Conservation (phyloP, 2,113 vertebrate species). For the Cnemophilus loriae region DNA sequence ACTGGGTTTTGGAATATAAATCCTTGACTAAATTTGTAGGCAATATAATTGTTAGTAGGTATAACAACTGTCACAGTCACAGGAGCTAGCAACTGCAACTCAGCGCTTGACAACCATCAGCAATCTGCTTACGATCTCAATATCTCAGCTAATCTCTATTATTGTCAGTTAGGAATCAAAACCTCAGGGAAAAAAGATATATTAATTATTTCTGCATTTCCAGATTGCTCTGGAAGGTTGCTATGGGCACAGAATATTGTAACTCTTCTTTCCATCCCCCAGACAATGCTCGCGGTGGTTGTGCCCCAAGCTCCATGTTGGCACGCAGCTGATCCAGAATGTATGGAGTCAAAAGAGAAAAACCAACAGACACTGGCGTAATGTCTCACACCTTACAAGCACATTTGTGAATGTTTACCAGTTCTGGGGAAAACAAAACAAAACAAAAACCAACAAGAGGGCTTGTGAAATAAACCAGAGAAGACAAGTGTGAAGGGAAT, state of each 20-base stretch:
- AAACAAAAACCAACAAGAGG: neutral
- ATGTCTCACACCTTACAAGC: neutral
- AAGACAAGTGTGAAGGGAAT: neutral
- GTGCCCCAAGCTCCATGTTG: neutral
- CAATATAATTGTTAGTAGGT: neutral
- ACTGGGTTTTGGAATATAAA: neutral
- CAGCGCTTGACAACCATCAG: neutral
- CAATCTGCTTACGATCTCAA: neutral
- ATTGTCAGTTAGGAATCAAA: neutral
- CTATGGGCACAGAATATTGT: neutral
- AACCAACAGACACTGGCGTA: neutral
- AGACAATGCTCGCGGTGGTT: neutral
- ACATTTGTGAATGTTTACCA: neutral
- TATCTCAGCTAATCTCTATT: neutral
- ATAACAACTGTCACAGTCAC: neutral
- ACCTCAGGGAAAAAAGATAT: neutral
- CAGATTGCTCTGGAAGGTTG: neutral
- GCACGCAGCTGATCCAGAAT: neutral
- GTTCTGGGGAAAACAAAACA: neutral
- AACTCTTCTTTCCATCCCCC: neutral
- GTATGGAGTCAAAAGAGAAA: neutral
- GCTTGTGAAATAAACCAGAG: neutral
- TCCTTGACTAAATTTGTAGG: neutral
- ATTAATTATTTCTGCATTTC: neutral
- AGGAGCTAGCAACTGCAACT: neutral